A percentile compares a stretch with the other conserved stretches of the same genome.
Evolutionary conservation across 2,888 invertebrate genomes (phyloP).

Genomic region (Eubasilissa splendida): DNA sequence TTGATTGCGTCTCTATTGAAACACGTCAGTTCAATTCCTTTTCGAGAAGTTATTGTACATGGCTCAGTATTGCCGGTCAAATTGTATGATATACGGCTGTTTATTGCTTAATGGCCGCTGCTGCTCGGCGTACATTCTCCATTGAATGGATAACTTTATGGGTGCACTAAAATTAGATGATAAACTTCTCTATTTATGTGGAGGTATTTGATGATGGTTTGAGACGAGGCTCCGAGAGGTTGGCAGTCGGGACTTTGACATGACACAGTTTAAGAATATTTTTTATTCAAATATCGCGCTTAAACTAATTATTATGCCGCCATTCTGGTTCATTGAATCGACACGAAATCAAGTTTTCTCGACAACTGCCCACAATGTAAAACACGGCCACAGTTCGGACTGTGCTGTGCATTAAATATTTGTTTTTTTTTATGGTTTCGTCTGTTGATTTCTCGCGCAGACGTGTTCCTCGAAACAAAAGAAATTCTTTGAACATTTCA

Average conservation of each 20-base stretch:
- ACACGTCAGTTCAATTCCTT: slow-evolving; percentile 25
- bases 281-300: slow-evolving; percentile 19
- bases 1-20: slow-evolving; percentile 29
- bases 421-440: too few species aligned
- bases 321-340: slow-evolving; percentile 1
- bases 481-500: too few species aligned
- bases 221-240: slow-evolving; percentile 28
- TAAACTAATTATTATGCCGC: neutral
- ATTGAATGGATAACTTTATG: slow-evolving; percentile 38
- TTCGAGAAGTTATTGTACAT: slow-evolving; percentile 20
- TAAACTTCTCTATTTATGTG: slow-evolving; percentile 39
- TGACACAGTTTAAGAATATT: slow-evolving; percentile 18
- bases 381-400: too few species aligned
- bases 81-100: slow-evolving; percentile 30
- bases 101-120: slow-evolving; percentile 33
- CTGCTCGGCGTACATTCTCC: slow-evolving; percentile 19
- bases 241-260: neutral
- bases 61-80: slow-evolving; percentile 19
- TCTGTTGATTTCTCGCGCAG: too few species aligned
- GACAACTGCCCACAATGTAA: too few species aligned
- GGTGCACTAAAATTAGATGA: slow-evolving; percentile 39
- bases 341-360: too few species aligned
- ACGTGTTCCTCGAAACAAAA: too few species aligned
- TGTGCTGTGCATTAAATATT: too few species aligned
- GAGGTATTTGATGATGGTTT: slow-evolving; percentile 26